A percentile compares a stretch with the other conserved stretches of the same genome.
phyloP scores from a whole-genome alignment of 1,140 invertebrate species.

The Hyles vespertilio region DNA sequence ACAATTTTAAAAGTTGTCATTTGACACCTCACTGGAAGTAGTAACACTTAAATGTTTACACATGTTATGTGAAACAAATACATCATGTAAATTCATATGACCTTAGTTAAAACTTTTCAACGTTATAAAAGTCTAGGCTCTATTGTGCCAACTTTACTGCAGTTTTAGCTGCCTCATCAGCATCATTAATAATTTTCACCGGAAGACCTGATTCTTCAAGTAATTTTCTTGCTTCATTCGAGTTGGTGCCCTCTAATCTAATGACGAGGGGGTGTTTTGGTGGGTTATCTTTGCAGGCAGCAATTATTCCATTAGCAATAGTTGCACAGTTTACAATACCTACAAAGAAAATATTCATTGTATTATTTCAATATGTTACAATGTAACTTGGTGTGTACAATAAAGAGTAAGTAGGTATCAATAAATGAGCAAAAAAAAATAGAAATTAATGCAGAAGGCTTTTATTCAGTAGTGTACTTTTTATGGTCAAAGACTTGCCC shows the following conservation, averaged over 20 bases:
- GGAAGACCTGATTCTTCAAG: slow-evolving; percentile 88
- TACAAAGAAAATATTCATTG: slow-evolving; percentile 30
- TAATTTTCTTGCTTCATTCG: slow-evolving; percentile 80
- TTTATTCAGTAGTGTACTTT: no score
- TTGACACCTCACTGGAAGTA: no score
- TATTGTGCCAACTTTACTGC: slow-evolving; percentile 79
- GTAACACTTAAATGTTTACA: no score
- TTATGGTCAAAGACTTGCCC: no score
- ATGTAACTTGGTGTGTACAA: not conserved
- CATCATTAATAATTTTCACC: slow-evolving; percentile 87
- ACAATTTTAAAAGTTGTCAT: no score
- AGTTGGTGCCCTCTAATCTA: slow-evolving; percentile 91
- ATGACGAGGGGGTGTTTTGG: slow-evolving; percentile 94
- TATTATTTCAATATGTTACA: not conserved
- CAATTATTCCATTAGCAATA: slow-evolving; percentile 96
- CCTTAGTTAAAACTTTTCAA: no score
- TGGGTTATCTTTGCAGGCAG: slow-evolving; percentile 88
- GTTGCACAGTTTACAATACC: slow-evolving; percentile 98
- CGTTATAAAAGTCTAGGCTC: not conserved
- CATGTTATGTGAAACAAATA: no score
- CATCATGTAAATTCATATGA: no score
- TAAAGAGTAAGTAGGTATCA: not conserved
- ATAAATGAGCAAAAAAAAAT: no score
- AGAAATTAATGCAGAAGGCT: no score
- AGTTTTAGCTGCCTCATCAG: slow-evolving; percentile 95